These are phyloP conservation scores for Actinia equina DNA, from an alignment of 64 coral and sea anemone species.

Conservation along the genomic window DNA sequence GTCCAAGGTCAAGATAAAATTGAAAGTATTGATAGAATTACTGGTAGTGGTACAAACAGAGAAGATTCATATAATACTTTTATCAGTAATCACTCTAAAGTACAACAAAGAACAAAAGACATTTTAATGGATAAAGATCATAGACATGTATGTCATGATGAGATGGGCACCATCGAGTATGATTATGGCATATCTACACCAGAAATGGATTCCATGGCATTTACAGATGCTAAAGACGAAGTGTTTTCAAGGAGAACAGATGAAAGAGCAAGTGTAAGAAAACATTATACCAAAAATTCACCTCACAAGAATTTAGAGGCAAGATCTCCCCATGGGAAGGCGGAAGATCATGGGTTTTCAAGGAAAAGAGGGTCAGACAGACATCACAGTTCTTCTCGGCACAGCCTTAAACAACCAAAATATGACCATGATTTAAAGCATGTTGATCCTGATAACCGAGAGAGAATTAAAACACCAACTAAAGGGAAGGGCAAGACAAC, in stretches of 20 bases:
- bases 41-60: not conserved
- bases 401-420: not conserved
- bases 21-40: not conserved
- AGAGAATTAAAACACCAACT: too few relatives aligned
- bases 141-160: not conserved
- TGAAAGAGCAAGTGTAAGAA: not conserved
- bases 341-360: not conserved
- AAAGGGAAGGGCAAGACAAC: too few relatives aligned
- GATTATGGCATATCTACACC: not conserved
- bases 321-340: not conserved
- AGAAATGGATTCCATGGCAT: slow-evolving; percentile 1
- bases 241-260: not conserved
- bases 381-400: not conserved
- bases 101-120: not conserved
- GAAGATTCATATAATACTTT: not conserved
- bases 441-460: not conserved
- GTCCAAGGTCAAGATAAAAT: not conserved
- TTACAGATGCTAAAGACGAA: not conserved
- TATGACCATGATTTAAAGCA: not conserved
- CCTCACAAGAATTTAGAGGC: not conserved
- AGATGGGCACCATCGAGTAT: not conserved
- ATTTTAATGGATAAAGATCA: not conserved
- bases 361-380: not conserved
- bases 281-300: not conserved
- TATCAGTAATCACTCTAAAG: not conserved